A percentile compares a stretch with the other conserved stretches of the same genome.
Evolutionary conservation across 2,888 invertebrate genomes (phyloP).

Genomic region (Synergus gifuensis): DNA sequence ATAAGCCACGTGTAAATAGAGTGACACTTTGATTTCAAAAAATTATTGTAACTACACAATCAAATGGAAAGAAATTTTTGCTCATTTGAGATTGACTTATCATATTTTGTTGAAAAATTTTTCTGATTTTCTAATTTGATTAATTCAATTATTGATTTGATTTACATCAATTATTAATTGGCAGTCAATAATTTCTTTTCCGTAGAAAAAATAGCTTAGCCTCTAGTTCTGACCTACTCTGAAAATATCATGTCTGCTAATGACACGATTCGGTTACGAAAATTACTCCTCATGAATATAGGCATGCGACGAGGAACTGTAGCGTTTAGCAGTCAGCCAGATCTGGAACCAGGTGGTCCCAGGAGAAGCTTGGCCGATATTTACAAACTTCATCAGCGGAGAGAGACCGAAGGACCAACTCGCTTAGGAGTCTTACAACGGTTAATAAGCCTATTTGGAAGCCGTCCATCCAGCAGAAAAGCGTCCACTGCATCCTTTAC

Average conservation of each 20-base stretch:
- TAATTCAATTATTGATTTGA: background rate
- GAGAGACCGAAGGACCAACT: slow-evolving; percentile 73
- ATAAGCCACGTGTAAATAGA: background rate
- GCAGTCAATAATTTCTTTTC: background rate
- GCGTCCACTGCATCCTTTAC: slow-evolving; percentile 84
- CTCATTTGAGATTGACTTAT: background rate
- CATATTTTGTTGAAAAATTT: background rate
- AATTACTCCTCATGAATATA: slow-evolving; percentile 60
- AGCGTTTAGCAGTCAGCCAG: slow-evolving; percentile 76
- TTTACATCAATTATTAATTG: background rate
- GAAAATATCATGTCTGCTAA: slow-evolving; percentile 35
- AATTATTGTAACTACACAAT: background rate
- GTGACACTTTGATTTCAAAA: background rate
- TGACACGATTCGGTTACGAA: slow-evolving; percentile 33
- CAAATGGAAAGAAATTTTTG: background rate
- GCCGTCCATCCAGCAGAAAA: slow-evolving; percentile 83
- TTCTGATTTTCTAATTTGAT: no score
- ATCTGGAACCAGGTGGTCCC: slow-evolving; percentile 70
- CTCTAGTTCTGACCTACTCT: slow-evolving; percentile 25
- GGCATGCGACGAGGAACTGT: slow-evolving; percentile 76
- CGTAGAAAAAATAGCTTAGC: slow-evolving; percentile 4
- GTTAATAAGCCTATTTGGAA: slow-evolving; percentile 81
- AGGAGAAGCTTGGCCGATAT: slow-evolving; percentile 73
- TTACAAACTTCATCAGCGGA: slow-evolving; percentile 72
- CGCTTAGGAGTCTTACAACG: slow-evolving; percentile 75